Base-by-base conservation (phyloP, 2,888 invertebrate genomes). In the Epiperipatus broadwayi region DNA sequence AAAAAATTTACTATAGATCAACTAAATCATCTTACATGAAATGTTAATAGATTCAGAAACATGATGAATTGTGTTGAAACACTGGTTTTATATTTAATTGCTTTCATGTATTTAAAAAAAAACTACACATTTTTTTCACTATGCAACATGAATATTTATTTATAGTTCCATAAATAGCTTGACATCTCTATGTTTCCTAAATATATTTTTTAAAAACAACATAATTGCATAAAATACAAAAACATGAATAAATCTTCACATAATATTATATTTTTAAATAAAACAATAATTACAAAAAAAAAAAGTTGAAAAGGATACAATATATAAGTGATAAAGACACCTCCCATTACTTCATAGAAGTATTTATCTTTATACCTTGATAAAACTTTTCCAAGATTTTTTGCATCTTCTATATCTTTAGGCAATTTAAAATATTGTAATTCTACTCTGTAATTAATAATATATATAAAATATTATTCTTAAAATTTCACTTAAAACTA, bases 381-480 rank as follows among this genome's bases (percentile, higher is more conserved):
- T 50, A 97, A 65, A 31, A 97, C 76, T 56, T 73, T 70, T 44
- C 93, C 95, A 47, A 97, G 65, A 53, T 78, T 72, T 65, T 95
- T 93, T 21, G 93, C 93, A 64, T 93, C 91, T 55, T 93, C 85
- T 50, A 95, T 78, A 59, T 87, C 75, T 63, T 75, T 72, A 38
- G 97, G 97, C 47, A 95, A 62, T 64, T 80, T 87, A 46, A 97
- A 68, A 60, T 80, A 71, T 52, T 73, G 66, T 52, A 70, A 73
- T 60, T 95, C 95, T 50, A 78, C 69, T 44, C 89, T 89, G 64
- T 47, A 72, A 69, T n/a, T n/a, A n/a, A n/a, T n/a, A n/a, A n/a
- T n/a, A n/a, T n/a, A n/a, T n/a, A n/a, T n/a, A n/a, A n/a, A n/a
- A n/a, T n/a, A n/a, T n/a, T n/a, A n/a, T n/a, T n/a, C n/a, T n/a